Percentiles rank a stretch among this genome's conserved stretches.
These are phyloP conservation scores for Leptinotarsa peninsularis DNA, from an alignment of 2,888 invertebrate genomes.

Conservation along the genomic window DNA sequence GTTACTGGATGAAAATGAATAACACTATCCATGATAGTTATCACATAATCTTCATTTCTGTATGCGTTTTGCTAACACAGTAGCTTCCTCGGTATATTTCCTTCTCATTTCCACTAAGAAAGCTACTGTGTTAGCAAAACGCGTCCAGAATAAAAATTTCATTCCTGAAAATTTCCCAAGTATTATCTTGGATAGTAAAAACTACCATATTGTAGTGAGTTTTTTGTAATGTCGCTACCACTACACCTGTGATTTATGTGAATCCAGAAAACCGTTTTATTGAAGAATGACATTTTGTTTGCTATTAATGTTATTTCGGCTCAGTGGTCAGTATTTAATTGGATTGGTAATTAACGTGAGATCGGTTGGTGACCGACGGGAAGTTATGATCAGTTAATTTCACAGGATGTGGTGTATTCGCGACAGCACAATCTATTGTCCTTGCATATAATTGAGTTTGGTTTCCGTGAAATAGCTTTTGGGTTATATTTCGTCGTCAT, in stretches of 20 bases:
- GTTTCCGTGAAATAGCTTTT: slow-evolving; percentile 25
- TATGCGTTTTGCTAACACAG: no score
- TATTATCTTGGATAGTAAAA: no score
- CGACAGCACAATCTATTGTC: slow-evolving; percentile 54
- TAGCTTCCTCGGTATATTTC: no score
- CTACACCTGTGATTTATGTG: slow-evolving; percentile 23
- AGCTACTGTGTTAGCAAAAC: no score
- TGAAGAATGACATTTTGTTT: slow-evolving; percentile 39
- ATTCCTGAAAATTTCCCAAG: no score
- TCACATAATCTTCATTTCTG: no score
- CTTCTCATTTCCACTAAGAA: no score
- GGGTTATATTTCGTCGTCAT: no score
- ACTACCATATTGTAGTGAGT: not conserved
- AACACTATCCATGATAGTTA: no score
- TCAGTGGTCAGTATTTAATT: slow-evolving; percentile 44
- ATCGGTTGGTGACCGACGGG: slow-evolving; percentile 56
- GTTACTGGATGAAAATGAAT: no score
- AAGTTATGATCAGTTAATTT: slow-evolving; percentile 62
- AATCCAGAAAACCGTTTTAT: slow-evolving; percentile 31
- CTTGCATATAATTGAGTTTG: slow-evolving; percentile 55
- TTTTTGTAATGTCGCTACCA: not conserved
- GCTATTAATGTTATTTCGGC: slow-evolving; percentile 38
- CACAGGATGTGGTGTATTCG: slow-evolving; percentile 51
- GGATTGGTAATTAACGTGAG: slow-evolving; percentile 52
- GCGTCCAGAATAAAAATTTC: no score